These are phyloP conservation scores for Gymnoscelis rufifasciata DNA, from an alignment of 2,888 invertebrate genomes.

Conservation along the genomic window DNA sequence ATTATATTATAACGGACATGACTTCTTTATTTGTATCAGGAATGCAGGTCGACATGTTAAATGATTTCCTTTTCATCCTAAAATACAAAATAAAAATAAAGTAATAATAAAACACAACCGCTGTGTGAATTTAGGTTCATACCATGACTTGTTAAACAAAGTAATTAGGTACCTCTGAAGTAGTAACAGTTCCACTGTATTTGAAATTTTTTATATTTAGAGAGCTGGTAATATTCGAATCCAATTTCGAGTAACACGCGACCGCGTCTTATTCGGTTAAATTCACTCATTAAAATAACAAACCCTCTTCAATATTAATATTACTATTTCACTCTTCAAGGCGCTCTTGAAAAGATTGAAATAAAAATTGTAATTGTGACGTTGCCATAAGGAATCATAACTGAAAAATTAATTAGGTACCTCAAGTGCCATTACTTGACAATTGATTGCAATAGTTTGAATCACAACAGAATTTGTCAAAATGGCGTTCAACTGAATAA, in stretches of 20 bases:
- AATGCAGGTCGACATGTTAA: conserved; percentile 16
- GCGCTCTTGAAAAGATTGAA: conserved; percentile 6
- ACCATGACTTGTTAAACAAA: conserved; percentile 11
- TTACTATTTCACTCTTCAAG: conserved; percentile 3
- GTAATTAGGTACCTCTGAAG: conserved; percentile 7
- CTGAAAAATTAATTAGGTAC: conserved; percentile 7
- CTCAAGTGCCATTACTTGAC: conserved; percentile 11
- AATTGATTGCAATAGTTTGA: no score
- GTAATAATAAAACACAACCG: conserved; percentile 6
- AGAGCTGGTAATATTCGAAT: conserved; percentile 14
- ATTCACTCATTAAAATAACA: conserved; percentile 13
- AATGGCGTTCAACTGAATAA: no score
- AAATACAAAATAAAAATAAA: conserved; percentile 7
- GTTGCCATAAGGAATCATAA: background rate
- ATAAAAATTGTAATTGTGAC: conserved; percentile 8
- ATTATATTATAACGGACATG: conserved; percentile 16
- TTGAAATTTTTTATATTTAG: conserved; percentile 19
- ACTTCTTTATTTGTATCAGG: conserved; percentile 15
- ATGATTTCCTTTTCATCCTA: conserved; percentile 11
- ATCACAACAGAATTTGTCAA: no score
- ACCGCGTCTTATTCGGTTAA: conserved; percentile 13
- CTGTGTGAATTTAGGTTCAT: conserved; percentile 11
- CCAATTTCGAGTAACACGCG: conserved; percentile 22
- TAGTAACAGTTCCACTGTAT: conserved; percentile 22
- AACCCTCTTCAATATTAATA: conserved; percentile 2